phyloP scores from a whole-genome alignment of 2,797 vertebrate species.

The Xenentodon cancila region DNA sequence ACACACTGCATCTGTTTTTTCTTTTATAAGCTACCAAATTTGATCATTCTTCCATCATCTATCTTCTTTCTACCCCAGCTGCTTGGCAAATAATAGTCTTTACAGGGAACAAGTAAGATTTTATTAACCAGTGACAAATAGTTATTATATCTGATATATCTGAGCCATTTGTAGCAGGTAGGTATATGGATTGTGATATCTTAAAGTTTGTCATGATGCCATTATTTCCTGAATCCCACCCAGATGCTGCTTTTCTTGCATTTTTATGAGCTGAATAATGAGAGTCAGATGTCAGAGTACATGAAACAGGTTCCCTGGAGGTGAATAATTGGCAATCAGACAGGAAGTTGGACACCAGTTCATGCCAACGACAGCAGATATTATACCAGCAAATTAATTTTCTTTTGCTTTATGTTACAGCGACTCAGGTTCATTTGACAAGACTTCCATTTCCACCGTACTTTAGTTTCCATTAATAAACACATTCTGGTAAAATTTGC shows the following conservation, averaged over 20 bases:
- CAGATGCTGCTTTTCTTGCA: background rate
- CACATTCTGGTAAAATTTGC: background rate
- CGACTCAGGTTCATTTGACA: background rate
- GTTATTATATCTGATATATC: slow-evolving; percentile 13
- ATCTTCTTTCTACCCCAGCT: slow-evolving; percentile 1
- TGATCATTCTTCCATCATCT: slow-evolving; percentile 2
- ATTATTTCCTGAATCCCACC: background rate
- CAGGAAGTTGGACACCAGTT: background rate
- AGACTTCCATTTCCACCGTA: background rate
- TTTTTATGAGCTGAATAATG: slow-evolving; percentile 13
- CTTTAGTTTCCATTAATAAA: background rate
- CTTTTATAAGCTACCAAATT: background rate
- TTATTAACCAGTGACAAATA: slow-evolving; percentile 11
- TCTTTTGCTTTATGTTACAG: background rate
- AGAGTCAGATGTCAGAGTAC: slow-evolving; percentile 11
- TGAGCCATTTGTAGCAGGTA: slow-evolving; percentile 10
- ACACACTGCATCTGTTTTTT: background rate
- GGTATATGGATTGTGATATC: slow-evolving; percentile 2
- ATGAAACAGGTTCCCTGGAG: background rate
- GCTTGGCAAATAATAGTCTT: background rate
- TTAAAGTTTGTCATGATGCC: slow-evolving; percentile 8
- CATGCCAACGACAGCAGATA: background rate
- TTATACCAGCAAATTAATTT: slow-evolving; percentile 1
- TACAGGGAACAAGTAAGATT: slow-evolving; percentile 15
- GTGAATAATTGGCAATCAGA: slow-evolving; percentile 13